phyloP scores from a whole-genome alignment of 2,797 vertebrate genomes.

The Malacoraja senta region DNA sequence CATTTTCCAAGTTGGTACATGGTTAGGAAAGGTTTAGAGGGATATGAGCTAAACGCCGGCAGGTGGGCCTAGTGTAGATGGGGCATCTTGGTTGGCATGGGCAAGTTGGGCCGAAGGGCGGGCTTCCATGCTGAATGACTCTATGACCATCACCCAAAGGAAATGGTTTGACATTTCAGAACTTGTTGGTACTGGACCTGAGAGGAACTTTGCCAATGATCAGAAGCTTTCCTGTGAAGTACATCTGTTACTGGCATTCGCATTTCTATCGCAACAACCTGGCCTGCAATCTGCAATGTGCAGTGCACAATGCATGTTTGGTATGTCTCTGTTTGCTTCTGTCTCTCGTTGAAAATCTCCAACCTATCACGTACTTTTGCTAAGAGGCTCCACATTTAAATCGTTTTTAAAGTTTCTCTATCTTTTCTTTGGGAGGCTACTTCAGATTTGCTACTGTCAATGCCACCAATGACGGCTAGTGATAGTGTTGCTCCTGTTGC shows the following conservation, averaged over 20 bases:
- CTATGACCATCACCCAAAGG: background rate
- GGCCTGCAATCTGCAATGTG: background rate
- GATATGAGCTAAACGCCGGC: too few relatives aligned
- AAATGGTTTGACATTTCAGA: background rate
- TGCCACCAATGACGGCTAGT: too few relatives aligned
- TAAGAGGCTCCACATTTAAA: background rate
- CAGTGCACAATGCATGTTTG: background rate
- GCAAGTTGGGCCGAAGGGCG: too few relatives aligned
- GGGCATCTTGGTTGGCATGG: too few relatives aligned
- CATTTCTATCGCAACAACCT: background rate
- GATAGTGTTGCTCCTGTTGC: background rate
- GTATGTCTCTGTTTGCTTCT: too few relatives aligned
- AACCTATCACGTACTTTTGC: background rate
- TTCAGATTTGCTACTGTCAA: background rate
- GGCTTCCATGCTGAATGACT: background rate
- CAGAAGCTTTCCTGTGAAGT: background rate
- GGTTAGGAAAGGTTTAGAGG: too few relatives aligned
- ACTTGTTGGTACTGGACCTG: background rate
- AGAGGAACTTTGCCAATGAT: background rate
- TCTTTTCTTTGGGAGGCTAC: background rate
- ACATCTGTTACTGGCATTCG: background rate
- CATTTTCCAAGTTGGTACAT: too few relatives aligned
- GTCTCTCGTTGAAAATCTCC: background rate
- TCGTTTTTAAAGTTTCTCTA: background rate
- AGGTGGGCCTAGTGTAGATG: too few relatives aligned